A percentile compares a stretch with the other conserved stretches of the same genome.
Conservation (phyloP, 2,113 vertebrate species). For the Triplophysa rosa region DNA sequence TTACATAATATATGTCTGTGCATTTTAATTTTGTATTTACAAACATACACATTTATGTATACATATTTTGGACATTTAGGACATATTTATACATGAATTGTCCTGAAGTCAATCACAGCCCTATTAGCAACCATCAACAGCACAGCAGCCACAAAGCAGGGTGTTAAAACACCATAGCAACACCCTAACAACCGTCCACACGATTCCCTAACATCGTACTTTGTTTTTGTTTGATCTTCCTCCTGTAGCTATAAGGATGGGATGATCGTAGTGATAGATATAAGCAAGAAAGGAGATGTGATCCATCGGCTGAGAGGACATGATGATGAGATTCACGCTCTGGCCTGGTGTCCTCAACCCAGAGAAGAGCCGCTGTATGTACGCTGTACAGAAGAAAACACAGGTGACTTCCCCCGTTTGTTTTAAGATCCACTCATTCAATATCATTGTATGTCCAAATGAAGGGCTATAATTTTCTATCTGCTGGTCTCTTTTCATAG, state of each 20-base stretch:
- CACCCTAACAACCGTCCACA: background rate
- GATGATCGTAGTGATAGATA: conserved; percentile 88
- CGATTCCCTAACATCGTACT: background rate
- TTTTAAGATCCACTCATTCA: background rate
- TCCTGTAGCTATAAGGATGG: conserved; percentile 91
- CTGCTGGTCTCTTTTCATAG: conserved; percentile 49
- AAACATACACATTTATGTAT: no score
- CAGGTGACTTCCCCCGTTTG: conserved; percentile 53
- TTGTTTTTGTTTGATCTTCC: background rate
- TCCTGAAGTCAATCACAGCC: no score
- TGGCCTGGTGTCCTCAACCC: conserved; percentile 85
- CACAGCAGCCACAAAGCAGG: background rate
- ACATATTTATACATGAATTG: no score
- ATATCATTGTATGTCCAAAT: background rate
- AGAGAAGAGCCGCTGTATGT: conserved; percentile 68
- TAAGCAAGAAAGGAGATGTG: conserved; percentile 88
- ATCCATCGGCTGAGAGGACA: conserved; percentile 88
- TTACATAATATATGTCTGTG: no score
- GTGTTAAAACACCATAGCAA: background rate
- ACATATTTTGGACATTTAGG: no score
- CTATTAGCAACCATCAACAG: no score
- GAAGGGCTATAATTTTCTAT: background rate
- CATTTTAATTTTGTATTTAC: no score
- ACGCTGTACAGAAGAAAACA: conserved; percentile 70
- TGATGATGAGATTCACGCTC: conserved; percentile 91